Evolutionary conservation across 1,140 invertebrate genomes (phyloP).

Genomic region (Dolichoris vasculosae): DNA sequence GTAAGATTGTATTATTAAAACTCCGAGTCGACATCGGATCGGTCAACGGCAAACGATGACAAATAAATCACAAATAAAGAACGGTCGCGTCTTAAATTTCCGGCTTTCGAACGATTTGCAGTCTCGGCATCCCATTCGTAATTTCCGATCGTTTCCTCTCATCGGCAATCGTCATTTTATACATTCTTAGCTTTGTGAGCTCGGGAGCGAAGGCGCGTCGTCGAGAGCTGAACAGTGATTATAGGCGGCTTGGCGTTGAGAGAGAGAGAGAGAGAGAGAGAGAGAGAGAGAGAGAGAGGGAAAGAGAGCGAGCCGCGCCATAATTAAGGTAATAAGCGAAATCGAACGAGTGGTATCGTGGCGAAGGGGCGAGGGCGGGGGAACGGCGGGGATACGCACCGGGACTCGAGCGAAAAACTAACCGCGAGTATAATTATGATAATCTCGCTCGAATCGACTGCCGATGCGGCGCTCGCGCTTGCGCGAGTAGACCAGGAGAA

Average conservation of each 20-base stretch:
- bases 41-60: neutral
- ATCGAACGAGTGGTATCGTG: slow-evolving; percentile 39
- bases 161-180: slow-evolving; percentile 37
- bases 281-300: neutral
- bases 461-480: neutral
- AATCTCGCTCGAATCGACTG: slow-evolving; percentile 44
- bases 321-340: slow-evolving; percentile 49
- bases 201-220: slow-evolving; percentile 4
- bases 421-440: slow-evolving; percentile 50
- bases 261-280: neutral
- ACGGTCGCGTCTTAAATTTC: slow-evolving; percentile 24
- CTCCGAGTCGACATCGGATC: neutral
- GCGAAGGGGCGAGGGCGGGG: neutral
- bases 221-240: slow-evolving; percentile 26
- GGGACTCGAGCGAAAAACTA: slow-evolving; percentile 40
- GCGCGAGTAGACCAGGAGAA: slow-evolving; percentile 11
- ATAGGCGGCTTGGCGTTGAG: neutral
- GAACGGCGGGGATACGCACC: neutral
- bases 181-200: slow-evolving; percentile 38
- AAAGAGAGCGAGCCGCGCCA: slow-evolving; percentile 4
- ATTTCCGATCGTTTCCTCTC: slow-evolving; percentile 42
- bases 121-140: neutral
- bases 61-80: slow-evolving; percentile 21
- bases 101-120: slow-evolving; percentile 26
- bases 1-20: slow-evolving; percentile 1